Percentiles rank a stretch among this genome's conserved stretches.
Evolutionary conservation across 2,888 invertebrate species (phyloP).

Genomic region (Camponotus fellah): DNA sequence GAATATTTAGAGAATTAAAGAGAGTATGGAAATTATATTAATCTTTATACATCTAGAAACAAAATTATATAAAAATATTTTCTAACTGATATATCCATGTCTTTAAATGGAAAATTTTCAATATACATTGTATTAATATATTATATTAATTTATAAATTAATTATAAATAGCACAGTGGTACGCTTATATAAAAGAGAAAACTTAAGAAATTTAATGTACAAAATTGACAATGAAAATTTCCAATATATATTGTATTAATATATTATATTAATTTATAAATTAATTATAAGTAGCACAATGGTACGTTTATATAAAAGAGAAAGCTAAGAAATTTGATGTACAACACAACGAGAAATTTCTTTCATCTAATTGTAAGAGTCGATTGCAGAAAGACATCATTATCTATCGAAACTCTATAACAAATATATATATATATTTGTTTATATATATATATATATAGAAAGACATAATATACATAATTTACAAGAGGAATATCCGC

Average conservation of each 20-base stretch:
- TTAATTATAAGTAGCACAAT: not conserved
- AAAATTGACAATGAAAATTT: no score
- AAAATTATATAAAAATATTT: not conserved
- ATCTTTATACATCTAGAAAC: not conserved
- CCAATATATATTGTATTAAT: not conserved
- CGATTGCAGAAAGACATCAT: not conserved
- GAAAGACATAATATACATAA: not conserved
- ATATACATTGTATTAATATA: not conserved
- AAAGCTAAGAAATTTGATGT: no score
- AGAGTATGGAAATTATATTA: not conserved
- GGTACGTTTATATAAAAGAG: not conserved
- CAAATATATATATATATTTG: not conserved
- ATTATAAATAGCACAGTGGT: not conserved
- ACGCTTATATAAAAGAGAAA: not conserved
- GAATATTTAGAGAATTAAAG: not conserved
- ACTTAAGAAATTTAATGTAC: no score
- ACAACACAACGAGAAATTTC: not conserved
- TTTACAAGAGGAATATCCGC: slow-evolving; percentile 2
- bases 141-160: not conserved
- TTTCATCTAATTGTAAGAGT: not conserved
- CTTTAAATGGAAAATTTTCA: no score
- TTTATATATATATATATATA: not conserved
- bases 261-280: not conserved
- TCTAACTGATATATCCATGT: no score
- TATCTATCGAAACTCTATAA: not conserved